Base-by-base conservation (phyloP, 2,797 vertebrate genomes). In the Phataginus tricuspis region DNA sequence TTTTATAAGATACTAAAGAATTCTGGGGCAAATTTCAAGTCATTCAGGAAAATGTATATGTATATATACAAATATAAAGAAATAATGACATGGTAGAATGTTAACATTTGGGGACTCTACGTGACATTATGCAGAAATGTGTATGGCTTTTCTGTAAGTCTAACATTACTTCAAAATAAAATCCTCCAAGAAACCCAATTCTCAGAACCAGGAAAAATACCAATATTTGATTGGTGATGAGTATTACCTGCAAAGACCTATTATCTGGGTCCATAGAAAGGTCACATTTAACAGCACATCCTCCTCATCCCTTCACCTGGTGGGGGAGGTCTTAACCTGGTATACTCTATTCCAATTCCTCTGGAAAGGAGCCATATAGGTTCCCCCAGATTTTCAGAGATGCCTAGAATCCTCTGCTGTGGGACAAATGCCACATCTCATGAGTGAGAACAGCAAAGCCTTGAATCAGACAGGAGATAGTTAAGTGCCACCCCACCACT, bases 1-100 rank as follows among this genome's bases (percentile, higher is more conserved):
- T 92, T 93, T 29, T 74, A 77, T 57, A 45, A 55, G 69, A 89
- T 63, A 84, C 10, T n/a, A 4, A 71, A 45, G 25, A 83, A 45
- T 85, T 49, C 64, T 49, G 55, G 55, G 37, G 15, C 19, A 71
- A 49, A 63, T 89, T 55, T 27, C 31, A 79, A 37, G 49, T 84
- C 64, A 31, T 55, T 84, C 16, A 85, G 21, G 57, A 53, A 64
- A 57, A 72, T 29, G 25, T 42, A 34, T 34, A 34, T 34, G 4
- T 69, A 8, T 39, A 61, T 18, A 6, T 53, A 37, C 29, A 79
- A 29, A 79, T 29, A 64, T 6, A 74, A 72, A 63, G 45, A 69
- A 77, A 19, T 53, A 39, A 49, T 18, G 61, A n/a, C 57, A 25
- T 51, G 8, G 21, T 34, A 59, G 57, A 55, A 72, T 79, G 27